These are phyloP conservation scores for Platalea minor DNA, from an alignment of 2,797 vertebrate genomes.

Conservation along the genomic window DNA sequence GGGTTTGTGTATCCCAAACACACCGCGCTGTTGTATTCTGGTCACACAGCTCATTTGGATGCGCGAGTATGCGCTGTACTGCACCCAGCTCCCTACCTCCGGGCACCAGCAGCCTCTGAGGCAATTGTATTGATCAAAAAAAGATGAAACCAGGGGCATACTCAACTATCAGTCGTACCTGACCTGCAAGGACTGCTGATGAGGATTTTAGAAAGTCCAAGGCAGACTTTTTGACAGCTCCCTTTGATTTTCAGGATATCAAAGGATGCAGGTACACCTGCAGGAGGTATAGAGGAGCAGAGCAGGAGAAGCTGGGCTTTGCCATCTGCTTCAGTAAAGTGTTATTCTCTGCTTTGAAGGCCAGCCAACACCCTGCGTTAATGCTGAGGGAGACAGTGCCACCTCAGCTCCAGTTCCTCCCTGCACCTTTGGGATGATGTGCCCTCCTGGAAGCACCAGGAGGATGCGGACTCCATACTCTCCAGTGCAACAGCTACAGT, in stretches of 20 bases:
- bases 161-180: not conserved
- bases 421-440: not conserved
- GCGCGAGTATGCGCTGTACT: fast-evolving
- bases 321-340: not conserved
- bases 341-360: not conserved
- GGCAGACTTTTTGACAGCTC: not conserved
- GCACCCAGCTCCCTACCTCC: not conserved
- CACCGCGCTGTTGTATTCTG: fast-evolving
- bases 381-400: not conserved
- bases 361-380: not conserved
- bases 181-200: not conserved
- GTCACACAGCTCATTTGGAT: not conserved
- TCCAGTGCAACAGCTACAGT: not conserved
- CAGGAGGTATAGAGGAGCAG: not conserved
- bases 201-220: not conserved
- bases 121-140: not conserved
- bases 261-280: not conserved
- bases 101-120: not conserved
- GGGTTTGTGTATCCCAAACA: not conserved
- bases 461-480: not conserved
- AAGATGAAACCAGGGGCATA: not conserved
- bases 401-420: not conserved
- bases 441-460: not conserved
- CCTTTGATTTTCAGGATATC: not conserved
- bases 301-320: not conserved